Percentiles rank a stretch among this genome's conserved stretches.
Conservation (phyloP, 2,888 invertebrate species). For the Coelinius sp. region DNA sequence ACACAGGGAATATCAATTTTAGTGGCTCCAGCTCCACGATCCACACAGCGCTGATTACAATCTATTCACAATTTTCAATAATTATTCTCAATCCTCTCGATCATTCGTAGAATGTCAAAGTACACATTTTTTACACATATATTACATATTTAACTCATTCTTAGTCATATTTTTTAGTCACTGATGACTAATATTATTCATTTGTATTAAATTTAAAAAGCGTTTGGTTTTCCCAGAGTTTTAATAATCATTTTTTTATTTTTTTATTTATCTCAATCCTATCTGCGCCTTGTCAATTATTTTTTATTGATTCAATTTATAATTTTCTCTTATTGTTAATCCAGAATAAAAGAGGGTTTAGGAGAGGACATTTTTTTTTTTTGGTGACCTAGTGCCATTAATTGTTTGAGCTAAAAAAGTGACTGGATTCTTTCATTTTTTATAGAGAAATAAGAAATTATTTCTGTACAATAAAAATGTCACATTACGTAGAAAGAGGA, state of each 20-base stretch:
- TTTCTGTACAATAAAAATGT: neutral
- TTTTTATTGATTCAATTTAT: neutral
- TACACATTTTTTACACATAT: slow-evolving; percentile 44
- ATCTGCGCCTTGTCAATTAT: neutral
- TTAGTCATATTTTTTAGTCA: neutral
- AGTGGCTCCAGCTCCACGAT: slow-evolving; percentile 21
- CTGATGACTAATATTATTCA: slow-evolving; percentile 13
- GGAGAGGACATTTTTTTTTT: no score
- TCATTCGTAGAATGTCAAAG: slow-evolving; percentile 29
- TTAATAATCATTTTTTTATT: slow-evolving; percentile 40
- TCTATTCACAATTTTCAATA: neutral
- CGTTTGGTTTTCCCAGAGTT: slow-evolving; percentile 64
- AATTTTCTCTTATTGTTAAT: neutral
- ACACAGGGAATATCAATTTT: neutral
- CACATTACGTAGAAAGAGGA: slow-evolving; percentile 10
- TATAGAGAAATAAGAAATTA: neutral
- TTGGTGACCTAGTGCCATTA: no score
- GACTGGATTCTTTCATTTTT: slow-evolving; percentile 24
- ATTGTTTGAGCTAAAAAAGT: slow-evolving; percentile 8
- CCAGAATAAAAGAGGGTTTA: neutral
- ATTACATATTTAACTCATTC: slow-evolving; percentile 41
- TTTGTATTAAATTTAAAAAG: slow-evolving; percentile 56
- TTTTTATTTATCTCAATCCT: neutral
- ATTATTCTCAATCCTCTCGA: neutral
- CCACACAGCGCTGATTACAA: slow-evolving; percentile 17